These are phyloP conservation scores for Hylaea fasciaria DNA, from an alignment of 2,888 invertebrate species.

Conservation along the genomic window DNA sequence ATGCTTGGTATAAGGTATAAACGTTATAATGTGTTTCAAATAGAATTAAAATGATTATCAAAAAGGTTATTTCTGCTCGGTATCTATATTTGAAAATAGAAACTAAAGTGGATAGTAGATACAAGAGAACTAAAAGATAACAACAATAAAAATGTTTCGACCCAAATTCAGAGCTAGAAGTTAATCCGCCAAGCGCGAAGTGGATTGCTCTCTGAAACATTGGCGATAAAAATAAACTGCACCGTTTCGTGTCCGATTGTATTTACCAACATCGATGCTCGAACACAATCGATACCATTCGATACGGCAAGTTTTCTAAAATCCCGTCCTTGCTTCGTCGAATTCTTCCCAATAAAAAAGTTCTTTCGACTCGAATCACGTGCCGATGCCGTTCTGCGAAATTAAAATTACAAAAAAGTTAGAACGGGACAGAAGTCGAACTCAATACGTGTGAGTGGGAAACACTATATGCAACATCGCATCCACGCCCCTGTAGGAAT, in stretches of 20 bases:
- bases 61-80: too few relatives aligned
- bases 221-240: constrained; percentile 6
- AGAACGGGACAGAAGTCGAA: constrained; percentile 67
- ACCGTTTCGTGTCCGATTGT: constrained; percentile 12
- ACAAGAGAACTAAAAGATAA: too few relatives aligned
- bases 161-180: not conserved
- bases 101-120: too few relatives aligned
- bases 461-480: constrained; percentile 85
- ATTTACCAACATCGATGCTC: constrained; percentile 44
- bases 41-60: too few relatives aligned
- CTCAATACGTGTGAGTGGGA: constrained; percentile 72
- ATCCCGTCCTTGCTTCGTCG: constrained; percentile 70
- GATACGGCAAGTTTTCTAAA: constrained; percentile 64
- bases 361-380: constrained; percentile 81
- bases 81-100: too few relatives aligned
- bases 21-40: too few relatives aligned
- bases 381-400: constrained; percentile 82
- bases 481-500: constrained; percentile 84
- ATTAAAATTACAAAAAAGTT: constrained; percentile 82
- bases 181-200: not conserved
- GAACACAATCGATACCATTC: constrained; percentile 62
- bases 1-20: too few relatives aligned
- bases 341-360: constrained; percentile 78
- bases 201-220: not conserved
- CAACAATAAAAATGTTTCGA: not conserved